A percentile compares a stretch with the other conserved stretches of the same genome.
Evolutionary conservation across 2,888 invertebrate species (phyloP).

Genomic region (Bibio marci): DNA sequence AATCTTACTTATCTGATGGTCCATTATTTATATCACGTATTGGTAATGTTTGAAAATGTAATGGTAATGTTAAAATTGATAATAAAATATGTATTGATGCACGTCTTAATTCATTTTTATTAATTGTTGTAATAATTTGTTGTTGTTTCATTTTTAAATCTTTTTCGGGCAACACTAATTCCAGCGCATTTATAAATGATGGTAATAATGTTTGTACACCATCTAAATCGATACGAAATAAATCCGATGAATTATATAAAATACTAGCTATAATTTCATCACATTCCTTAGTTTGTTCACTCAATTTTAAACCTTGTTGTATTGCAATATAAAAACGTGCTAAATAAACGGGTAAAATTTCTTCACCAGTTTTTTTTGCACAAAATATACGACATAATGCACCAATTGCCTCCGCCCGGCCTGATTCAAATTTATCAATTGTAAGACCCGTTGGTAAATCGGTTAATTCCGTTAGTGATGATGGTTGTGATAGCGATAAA

Average conservation of each 20-base stretch:
- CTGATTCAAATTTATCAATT: conserved; percentile 63
- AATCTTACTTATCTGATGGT: conserved; percentile 31
- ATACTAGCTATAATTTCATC: conserved; percentile 75
- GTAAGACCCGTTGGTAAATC: conserved; percentile 52
- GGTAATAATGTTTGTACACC: conserved; percentile 86
- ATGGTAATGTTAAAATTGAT: conserved; percentile 80
- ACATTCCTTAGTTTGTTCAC: conserved; percentile 35
- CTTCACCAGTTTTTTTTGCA: conserved; percentile 86
- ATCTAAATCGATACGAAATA: conserved; percentile 82
- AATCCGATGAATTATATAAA: conserved; percentile 66
- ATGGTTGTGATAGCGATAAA: conserved; percentile 41
- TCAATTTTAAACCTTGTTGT: conserved; percentile 64
- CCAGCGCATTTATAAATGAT: conserved; percentile 73
- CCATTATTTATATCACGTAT: conserved; percentile 50
- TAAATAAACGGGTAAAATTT: conserved; percentile 80
- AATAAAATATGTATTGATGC: conserved; percentile 83
- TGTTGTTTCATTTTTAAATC: conserved; percentile 59
- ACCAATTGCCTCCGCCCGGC: conserved; percentile 88
- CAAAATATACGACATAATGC: conserved; percentile 91
- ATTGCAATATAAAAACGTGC: conserved; percentile 87
- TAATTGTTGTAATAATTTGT: conserved; percentile 29
- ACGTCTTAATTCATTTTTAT: conserved; percentile 65
- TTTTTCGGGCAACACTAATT: conserved; percentile 76
- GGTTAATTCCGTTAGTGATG: conserved; percentile 44
- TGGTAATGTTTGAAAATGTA: conserved; percentile 69